Evolutionary conservation across 2,888 invertebrate species (phyloP), one percentile per base, ranked within the genome.

Genomic region (Folsomia candida): DNA sequence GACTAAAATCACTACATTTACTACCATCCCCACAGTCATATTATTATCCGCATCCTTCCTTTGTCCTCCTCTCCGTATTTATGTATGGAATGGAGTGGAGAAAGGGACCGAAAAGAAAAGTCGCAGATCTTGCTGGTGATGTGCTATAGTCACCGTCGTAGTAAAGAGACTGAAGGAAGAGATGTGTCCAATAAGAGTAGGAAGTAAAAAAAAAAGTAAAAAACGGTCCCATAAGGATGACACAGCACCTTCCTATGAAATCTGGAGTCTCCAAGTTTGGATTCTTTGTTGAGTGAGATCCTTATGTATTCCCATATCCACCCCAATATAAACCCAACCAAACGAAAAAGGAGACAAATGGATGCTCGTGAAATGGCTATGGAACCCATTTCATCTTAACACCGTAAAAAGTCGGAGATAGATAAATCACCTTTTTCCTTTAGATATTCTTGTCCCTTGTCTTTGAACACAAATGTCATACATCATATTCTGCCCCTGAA

Each of bases 341-440:
- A 37, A 37, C 6, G 24, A 26, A 67, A 57, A 25, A 29, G 37
- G 25, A 67, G 67, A 67, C 37, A 67, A 54, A 54, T 54, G 54
- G 54, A 54, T 14, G 20, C 22, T 54, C 4, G 11, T 54, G 54
- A 54, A 54, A 54, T 54, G 54, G 54, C 20, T 14, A 6, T 20
- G 4, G 20, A 54, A n/a, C 54, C 22, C 54, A 54, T 54, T 54
- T 54, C 54, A 54, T n/a, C 54, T 54, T 54, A 20, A 54, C 54
- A 54, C 54, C 47, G 47, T 54, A 54, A 54, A 54, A 54, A 54
- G 22, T 54, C 54, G 18, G 54, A 54, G 20, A 54, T n/a, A n/a
- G n/a, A n/a, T 54, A 54, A 54, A 54, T 37, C 37, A 37, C 37
- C 37, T 37, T 37, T 37, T 37, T 37, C 37, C 14, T 37, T 37